Conservation (phyloP, 2,797 vertebrate species). For the Neosilurus hyrtlii region DNA sequence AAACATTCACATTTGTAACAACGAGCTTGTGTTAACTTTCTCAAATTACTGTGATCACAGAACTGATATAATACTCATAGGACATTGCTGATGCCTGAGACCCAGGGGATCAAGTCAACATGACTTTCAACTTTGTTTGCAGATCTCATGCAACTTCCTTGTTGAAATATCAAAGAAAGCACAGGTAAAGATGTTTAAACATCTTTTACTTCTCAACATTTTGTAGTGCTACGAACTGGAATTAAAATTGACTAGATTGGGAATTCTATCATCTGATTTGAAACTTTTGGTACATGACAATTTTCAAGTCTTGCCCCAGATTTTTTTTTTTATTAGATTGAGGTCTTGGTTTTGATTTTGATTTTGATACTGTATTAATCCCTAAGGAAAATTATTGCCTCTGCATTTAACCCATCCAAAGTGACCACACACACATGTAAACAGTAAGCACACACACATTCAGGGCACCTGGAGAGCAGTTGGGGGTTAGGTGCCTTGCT, state of each 20-base stretch:
- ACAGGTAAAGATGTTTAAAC: neutral
- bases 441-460: too few relatives aligned
- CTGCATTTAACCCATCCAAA: too few relatives aligned
- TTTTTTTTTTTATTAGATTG: neutral
- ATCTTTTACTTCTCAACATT: neutral
- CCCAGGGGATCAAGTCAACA: neutral
- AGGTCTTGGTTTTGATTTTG: neutral
- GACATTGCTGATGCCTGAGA: neutral
- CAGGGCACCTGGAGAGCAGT: too few relatives aligned
- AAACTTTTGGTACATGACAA: neutral
- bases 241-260: neutral
- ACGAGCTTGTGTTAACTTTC: neutral
- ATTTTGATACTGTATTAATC: too few relatives aligned
- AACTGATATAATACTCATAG: neutral
- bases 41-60: neutral
- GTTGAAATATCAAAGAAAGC: neutral
- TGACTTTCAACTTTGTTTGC: neutral
- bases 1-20: conserved; percentile 84
- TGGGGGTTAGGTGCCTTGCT: too few relatives aligned
- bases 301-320: neutral
- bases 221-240: neutral
- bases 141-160: neutral
- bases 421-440: too few relatives aligned
- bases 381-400: too few relatives aligned
- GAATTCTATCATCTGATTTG: neutral